Evolutionary conservation across 2,113 vertebrate genomes (phyloP), one percentile per base, ranked within the genome.

Genomic region (Petrocephalus zakoni): DNA sequence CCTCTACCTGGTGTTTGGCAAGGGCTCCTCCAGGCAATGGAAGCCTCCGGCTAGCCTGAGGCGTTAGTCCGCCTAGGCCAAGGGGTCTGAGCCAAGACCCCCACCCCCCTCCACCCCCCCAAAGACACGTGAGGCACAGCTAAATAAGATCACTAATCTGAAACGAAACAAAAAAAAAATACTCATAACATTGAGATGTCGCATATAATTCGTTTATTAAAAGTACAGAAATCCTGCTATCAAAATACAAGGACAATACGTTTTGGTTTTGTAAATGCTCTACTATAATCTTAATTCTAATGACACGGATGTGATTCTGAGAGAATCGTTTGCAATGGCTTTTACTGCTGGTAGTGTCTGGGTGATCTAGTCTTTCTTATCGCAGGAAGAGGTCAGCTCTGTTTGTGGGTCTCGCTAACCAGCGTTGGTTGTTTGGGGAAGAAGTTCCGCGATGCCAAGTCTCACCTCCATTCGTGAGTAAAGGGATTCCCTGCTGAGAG

Each of bases 1-100:
- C 87, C 90, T 90, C 88, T 90, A 90, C 90, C 83, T 90, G 91
- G 90, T 89, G 89, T 90, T 90, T 87, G 89, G 87, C 78, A 78
- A 56, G 52, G 86, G 82, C 88, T 92, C 89, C 91, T 89, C 87
- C 52, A 89, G 91, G 91, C 88, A 72, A 58, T 90, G 88, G 86
- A 87, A 25, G 29, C 88, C 91, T 88, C 86, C 84, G 89, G 91
- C 90, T 58, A 81, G 91, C 91, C 72, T 37, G 75, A 88, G 90
- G 91, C 91, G 19, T 86, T 47, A 75, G 88, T 83, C 81, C 88
- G 88, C 83, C 68, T 84, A 89, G 89, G 81, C 87, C 87, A 89
- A 58, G 68, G 58, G 88, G 61, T 83, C 56, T 86, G 17, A 58
- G 85, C 85, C 53, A 42, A 22, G 85, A 52, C 9, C 52, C 3